Base-by-base conservation (phyloP, 2,888 invertebrate species). In the Agonopterix heracliana region DNA sequence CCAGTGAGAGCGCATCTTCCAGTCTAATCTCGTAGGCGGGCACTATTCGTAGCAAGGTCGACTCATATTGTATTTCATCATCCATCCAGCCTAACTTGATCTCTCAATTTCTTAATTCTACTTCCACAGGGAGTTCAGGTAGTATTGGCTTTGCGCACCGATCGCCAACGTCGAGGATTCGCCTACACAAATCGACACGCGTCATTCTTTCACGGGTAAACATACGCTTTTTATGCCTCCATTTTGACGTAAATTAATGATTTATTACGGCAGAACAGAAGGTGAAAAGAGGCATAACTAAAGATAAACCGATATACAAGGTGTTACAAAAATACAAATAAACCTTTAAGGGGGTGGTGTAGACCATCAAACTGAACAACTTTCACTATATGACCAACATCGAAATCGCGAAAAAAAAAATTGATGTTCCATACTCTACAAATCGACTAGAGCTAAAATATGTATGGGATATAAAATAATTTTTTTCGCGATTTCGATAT, bases 21-120 rank as follows among this genome's bases (percentile, higher is more conserved):
- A 41, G 12, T 12, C 69, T 59, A 54, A 54, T 61, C 53, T 63
- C 74, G 87, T 87, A 72, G 87, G 86, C 82, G 84, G 75, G 60
- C 69, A 74, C 86, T 88, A 88, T 88, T 88, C 82, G 71, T 64
- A 77, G 85, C 87, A 86, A 87, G 87, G 87, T 80, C 84, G 74
- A 52, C 61, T 74, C 77, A 86, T 85, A 87, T 87, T 85, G 81
- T 83, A 77, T 86, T 87, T 81, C 87, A 83, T 64, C 67, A 62
- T 56, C 57, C 60, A 59, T 63, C 79, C 74, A 74, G 57, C 58
- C 51, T 60, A 56, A 44, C 35, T 34, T 54, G 43, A 48, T 38
- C 45, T 13, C 43, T 42, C 45, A 26, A 9, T 9, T 13, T 12
- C 46, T 36, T 40, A 34, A 7, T 7, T 26, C 26, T 26, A 45